Conservation (phyloP, 2,797 vertebrate genomes). For the Todus mexicanus region DNA sequence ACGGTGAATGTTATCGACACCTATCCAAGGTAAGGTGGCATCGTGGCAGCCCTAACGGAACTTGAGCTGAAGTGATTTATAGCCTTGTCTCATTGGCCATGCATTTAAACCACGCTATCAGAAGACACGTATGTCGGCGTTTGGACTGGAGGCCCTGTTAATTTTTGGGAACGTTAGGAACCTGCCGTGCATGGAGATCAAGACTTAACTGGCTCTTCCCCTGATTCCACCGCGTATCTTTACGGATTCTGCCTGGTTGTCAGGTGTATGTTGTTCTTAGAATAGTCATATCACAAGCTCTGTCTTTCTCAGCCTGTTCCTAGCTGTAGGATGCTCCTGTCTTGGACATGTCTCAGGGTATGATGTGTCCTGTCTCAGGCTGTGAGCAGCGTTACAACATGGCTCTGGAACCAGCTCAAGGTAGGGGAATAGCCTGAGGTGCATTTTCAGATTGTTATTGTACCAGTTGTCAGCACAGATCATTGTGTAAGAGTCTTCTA, state of each 20-base stretch:
- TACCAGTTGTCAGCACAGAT: background rate
- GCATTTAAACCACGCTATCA: background rate
- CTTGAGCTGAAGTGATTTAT: background rate
- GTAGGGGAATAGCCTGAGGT: background rate
- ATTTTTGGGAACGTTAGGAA: background rate
- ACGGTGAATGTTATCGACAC: background rate
- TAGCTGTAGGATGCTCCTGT: background rate
- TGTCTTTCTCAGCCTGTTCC: background rate
- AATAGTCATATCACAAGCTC: background rate
- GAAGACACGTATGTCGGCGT: background rate
- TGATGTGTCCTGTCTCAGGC: background rate
- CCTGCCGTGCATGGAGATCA: background rate
- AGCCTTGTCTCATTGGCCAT: background rate
- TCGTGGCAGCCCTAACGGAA: fast-evolving
- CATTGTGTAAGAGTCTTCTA: background rate
- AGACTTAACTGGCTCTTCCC: background rate
- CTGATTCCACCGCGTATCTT: background rate
- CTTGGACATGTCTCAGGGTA: background rate
- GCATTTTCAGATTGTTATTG: background rate
- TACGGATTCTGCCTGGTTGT: background rate
- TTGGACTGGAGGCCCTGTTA: background rate
- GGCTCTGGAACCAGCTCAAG: fast-evolving
- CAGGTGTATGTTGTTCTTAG: background rate
- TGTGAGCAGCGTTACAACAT: background rate
- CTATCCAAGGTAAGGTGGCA: background rate